phyloP scores from a whole-genome alignment of 2,888 invertebrate species.

The Tipula unca region DNA sequence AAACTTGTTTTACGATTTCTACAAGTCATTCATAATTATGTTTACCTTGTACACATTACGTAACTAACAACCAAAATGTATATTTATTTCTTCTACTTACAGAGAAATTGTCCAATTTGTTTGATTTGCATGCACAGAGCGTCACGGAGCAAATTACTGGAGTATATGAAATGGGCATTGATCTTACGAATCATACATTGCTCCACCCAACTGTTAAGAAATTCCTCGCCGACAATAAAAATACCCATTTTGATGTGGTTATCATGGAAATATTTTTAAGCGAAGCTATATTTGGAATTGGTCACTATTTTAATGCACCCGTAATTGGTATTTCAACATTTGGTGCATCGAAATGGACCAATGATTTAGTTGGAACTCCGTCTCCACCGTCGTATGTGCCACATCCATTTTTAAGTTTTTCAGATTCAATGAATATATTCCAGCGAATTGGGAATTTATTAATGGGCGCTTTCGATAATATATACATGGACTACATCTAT shows the following conservation, averaged over 20 bases:
- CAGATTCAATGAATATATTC: conserved; percentile 16
- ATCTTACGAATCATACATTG: conserved; percentile 28
- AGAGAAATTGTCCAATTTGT: not conserved
- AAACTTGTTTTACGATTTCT: not conserved
- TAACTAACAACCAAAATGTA: not conserved
- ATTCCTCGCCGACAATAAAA: conserved; percentile 33
- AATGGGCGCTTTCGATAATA: conserved; percentile 19
- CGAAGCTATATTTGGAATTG: conserved; percentile 34
- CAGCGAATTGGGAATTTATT: conserved; percentile 19
- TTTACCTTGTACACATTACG: not conserved
- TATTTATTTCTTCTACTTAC: not conserved
- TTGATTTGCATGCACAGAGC: not conserved
- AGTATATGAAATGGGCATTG: not conserved
- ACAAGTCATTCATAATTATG: not conserved
- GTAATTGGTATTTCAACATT: conserved; percentile 32
- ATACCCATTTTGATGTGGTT: conserved; percentile 36
- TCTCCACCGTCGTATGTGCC: conserved; percentile 17
- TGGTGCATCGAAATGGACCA: not conserved
- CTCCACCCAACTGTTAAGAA: conserved; percentile 29
- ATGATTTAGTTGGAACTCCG: conserved; percentile 16
- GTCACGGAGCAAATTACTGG: not conserved
- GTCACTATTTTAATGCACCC: conserved; percentile 35
- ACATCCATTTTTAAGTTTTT: conserved; percentile 15
- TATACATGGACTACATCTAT: conserved; percentile 30
- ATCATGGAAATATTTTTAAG: conserved; percentile 38